phyloP scores from a whole-genome alignment of 2,113 vertebrate genomes.

The Percopsis transmontana region DNA sequence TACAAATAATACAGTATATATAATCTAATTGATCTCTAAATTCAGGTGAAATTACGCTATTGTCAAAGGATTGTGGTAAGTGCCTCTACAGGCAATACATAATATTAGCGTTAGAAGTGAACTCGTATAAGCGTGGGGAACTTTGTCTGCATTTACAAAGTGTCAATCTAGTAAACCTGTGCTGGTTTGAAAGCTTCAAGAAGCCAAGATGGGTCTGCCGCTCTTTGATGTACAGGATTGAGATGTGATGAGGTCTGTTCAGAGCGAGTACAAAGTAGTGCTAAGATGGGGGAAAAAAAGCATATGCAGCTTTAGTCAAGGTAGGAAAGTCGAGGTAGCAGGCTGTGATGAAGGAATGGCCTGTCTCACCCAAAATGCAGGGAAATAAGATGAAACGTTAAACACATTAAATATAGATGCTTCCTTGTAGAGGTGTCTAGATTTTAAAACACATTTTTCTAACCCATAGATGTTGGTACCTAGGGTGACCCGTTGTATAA shows the following conservation, averaged over 20 bases:
- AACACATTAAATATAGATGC: constrained; percentile 78
- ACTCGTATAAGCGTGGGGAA: constrained; percentile 67
- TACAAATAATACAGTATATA: too few species aligned
- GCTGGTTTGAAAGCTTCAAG: constrained; percentile 71
- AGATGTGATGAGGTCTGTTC: constrained; percentile 79
- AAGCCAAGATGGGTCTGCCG: constrained; percentile 49
- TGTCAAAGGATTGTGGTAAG: constrained; percentile 5
- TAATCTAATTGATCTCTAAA: too few species aligned
- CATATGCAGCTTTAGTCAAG: constrained; percentile 78
- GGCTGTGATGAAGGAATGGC: constrained; percentile 72
- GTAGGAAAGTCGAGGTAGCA: constrained; percentile 62
- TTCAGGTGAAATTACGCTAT: too few species aligned
- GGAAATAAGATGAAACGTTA: constrained; percentile 73
- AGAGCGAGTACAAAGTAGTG: constrained; percentile 74
- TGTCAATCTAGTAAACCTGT: constrained; percentile 70
- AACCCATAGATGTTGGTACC: constrained; percentile 59
- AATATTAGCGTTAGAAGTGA: constrained; percentile 65
- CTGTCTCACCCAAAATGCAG: constrained; percentile 61
- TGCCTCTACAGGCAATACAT: constrained; percentile 58
- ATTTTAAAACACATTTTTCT: constrained; percentile 68
- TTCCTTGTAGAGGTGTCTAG: constrained; percentile 65
- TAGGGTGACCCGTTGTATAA: constrained; percentile 14
- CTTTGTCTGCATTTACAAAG: constrained; percentile 70
- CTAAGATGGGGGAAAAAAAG: constrained; percentile 75
- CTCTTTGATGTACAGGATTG: constrained; percentile 80